A percentile compares a stretch with the other conserved stretches of the same genome.
These are phyloP conservation scores for Tridacna crocea DNA, from an alignment of 2,888 invertebrate species.

Conservation along the genomic window DNA sequence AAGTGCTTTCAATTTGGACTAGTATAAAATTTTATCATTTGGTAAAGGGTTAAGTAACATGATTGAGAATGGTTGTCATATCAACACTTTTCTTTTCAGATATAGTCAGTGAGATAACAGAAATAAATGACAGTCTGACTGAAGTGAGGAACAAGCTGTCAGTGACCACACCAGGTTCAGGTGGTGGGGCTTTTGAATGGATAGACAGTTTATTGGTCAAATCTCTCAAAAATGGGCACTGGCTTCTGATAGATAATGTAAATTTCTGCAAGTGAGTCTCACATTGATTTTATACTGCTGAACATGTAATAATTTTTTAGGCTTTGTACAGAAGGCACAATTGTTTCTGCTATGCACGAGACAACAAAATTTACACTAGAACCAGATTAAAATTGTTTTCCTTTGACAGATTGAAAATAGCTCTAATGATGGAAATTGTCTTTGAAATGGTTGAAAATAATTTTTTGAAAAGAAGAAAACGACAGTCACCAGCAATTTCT, in stretches of 20 bases:
- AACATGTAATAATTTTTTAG: too few species aligned
- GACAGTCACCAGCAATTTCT: too few species aligned
- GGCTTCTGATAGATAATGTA: slow-evolving; percentile 89
- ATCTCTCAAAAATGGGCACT: slow-evolving; percentile 84
- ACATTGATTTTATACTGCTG: neutral
- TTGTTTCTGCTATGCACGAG: too few species aligned
- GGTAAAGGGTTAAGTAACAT: neutral
- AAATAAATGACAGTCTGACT: neutral
- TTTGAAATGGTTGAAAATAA: too few species aligned
- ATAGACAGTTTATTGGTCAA: slow-evolving; percentile 85
- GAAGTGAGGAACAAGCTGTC: slow-evolving; percentile 47
- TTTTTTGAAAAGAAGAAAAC: too few species aligned
- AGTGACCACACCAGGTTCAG: slow-evolving; percentile 62
- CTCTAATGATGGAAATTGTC: too few species aligned
- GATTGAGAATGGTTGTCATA: neutral
- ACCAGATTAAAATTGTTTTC: too few species aligned
- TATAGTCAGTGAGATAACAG: neutral
- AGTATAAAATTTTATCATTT: too few species aligned
- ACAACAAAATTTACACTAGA: neutral
- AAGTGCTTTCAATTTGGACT: too few species aligned
- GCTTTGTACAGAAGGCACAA: too few species aligned
- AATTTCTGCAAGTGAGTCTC: slow-evolving; percentile 91
- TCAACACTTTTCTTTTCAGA: neutral
- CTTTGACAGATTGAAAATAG: too few species aligned
- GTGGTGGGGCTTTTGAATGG: slow-evolving; percentile 85